Evolutionary conservation across 2,113 vertebrate genomes (phyloP).

Genomic region (Apus apus): DNA sequence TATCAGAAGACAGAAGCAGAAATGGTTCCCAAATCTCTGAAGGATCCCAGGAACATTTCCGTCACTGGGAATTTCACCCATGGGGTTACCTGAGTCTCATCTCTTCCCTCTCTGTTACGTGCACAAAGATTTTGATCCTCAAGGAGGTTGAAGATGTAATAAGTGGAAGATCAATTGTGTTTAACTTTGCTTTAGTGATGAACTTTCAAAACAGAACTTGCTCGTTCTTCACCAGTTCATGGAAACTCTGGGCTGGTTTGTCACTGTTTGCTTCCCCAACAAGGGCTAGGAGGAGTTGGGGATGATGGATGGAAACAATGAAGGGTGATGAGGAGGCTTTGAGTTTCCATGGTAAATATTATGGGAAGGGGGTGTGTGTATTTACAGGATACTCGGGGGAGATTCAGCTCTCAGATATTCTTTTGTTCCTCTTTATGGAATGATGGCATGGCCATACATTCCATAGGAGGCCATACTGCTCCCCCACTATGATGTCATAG

Average conservation of each 20-base stretch:
- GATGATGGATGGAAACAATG: background rate
- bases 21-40: background rate
- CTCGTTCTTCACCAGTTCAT: background rate
- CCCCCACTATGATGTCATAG: no score
- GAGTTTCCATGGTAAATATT: background rate
- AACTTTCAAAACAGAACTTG: background rate
- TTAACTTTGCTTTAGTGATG: background rate
- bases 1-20: background rate
- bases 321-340: background rate
- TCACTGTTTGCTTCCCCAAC: background rate
- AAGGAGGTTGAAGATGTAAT: background rate
- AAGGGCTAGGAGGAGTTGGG: background rate
- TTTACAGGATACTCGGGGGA: background rate
- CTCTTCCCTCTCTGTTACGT: accelerated
- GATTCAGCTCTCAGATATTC: background rate
- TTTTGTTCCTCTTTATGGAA: background rate
- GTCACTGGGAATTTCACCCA: background rate
- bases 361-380: background rate
- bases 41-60: accelerated
- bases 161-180: background rate
- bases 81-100: background rate
- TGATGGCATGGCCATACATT: background rate
- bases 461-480: no score
- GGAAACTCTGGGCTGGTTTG: background rate
- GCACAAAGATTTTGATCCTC: background rate